Conservation (phyloP, 2,113 vertebrate genomes). For the Ictidomys tridecemlineatus region DNA sequence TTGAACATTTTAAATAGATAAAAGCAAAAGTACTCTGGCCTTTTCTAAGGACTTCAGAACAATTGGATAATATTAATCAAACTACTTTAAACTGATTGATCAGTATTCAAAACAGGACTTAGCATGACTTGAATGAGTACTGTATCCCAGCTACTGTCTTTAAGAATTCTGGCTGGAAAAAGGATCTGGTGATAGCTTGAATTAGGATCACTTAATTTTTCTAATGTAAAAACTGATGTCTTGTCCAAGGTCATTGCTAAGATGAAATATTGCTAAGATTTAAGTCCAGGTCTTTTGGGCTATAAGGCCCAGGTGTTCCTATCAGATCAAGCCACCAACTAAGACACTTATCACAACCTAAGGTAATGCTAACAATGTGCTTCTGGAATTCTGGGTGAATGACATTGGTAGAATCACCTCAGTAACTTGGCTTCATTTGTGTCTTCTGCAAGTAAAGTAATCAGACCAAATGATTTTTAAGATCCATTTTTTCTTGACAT, state of each 20-base stretch:
- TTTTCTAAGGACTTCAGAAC: not conserved
- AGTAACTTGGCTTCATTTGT: not conserved
- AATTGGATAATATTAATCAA: not conserved
- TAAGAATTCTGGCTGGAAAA: not conserved
- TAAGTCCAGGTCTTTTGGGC: not conserved
- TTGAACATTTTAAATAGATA: not conserved
- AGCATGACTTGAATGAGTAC: not conserved
- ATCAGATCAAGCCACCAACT: not conserved
- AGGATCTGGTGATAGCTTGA: not conserved
- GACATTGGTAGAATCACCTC: not conserved
- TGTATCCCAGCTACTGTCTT: not conserved
- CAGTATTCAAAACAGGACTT: not conserved
- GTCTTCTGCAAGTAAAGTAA: constrained; percentile 38
- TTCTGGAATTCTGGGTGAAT: not conserved
- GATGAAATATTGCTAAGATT: not conserved
- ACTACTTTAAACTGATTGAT: not conserved
- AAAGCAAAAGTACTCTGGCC: not conserved
- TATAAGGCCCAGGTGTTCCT: not conserved
- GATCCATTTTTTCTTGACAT: not conserved
- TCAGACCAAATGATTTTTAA: not conserved
- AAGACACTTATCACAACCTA: not conserved
- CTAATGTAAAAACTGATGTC: not conserved
- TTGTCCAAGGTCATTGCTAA: not conserved
- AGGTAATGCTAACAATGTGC: not conserved
- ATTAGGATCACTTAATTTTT: not conserved